Base-by-base conservation (phyloP, 2,797 vertebrate species). In the Aythya fuligula region DNA sequence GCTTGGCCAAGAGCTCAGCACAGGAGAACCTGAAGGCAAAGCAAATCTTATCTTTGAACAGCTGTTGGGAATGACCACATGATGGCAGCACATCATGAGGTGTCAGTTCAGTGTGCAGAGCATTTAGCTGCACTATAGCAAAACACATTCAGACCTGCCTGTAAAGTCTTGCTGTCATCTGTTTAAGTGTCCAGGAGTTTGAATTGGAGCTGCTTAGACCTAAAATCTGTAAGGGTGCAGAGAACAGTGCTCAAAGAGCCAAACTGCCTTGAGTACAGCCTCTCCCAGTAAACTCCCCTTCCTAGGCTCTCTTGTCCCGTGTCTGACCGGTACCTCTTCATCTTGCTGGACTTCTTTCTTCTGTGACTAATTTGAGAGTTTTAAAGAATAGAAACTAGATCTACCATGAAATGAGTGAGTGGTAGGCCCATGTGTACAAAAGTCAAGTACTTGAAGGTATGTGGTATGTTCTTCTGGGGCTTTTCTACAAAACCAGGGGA, bases 41-140 rank as follows among this genome's bases (percentile, higher is more conserved):
- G 6, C 20, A 2, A 21, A 30, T 7, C 4, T 21, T 18, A 1
- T 6, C 45, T 7, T 0, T 14, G 62, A 7, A 22, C 30, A 32
- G 76, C 4, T 51, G 79, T 6, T 38, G 85, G 85, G 7, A 60
- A 14, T 2, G 34, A 36, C 94, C 92, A 30, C 72, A 6, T 77
- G 94, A 84, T 86, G 95, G 95, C 94, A 87, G 95, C 71, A 74
- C 27, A 4, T 4, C 60, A 12, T 13, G 90, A 32, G 70, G 57
- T 10, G 14, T 7, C 30, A 2, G 22, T 64, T 8, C 2, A 18
- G 36, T 6, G 30, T 5, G 34, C 20, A 1, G 38, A 30, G 24
- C 30, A 22, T 22, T 17, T 13, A n/a, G 69, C 20, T 39, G 20
- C 28, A 13, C 45, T 5, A 24, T 49, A 27, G n/a, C 22, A 67